phyloP scores from a whole-genome alignment of 1,140 invertebrate genomes.

The Pseudomyrmex concolor region DNA sequence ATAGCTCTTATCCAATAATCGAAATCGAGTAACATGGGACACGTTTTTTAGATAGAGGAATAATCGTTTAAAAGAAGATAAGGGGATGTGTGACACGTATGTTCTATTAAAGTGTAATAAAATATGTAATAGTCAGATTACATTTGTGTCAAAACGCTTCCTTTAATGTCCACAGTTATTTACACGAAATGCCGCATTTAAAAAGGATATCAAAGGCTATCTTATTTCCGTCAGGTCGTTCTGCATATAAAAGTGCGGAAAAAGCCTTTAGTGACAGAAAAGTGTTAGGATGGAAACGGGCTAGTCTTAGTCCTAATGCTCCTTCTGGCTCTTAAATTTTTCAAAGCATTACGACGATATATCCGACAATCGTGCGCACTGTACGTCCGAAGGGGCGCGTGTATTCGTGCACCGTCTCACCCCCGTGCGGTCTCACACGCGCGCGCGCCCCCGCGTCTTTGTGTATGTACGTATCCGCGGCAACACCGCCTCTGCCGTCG shows the following conservation, averaged over 20 bases:
- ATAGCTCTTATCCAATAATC: background rate
- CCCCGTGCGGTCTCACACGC: constrained; percentile 46
- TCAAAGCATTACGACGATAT: constrained; percentile 65
- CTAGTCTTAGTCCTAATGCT: constrained; percentile 15
- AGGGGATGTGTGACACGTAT: no score
- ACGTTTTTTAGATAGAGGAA: no score
- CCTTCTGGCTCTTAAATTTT: constrained; percentile 64
- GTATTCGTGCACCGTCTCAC: constrained; percentile 54
- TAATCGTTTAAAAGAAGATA: no score
- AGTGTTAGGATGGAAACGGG: constrained; percentile 10
- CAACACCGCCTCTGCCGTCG: constrained; percentile 74
- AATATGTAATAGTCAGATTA: background rate
- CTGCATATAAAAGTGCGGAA: constrained; percentile 2
- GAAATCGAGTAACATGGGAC: background rate
- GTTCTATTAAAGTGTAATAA: no score
- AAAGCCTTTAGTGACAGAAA: background rate
- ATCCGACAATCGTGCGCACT: constrained; percentile 66
- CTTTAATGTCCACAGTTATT: constrained; percentile 8
- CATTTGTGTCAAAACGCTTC: background rate
- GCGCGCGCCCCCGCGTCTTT: constrained; percentile 11
- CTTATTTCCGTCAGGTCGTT: background rate
- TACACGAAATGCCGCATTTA: background rate
- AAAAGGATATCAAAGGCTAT: background rate
- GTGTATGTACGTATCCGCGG: constrained; percentile 68
- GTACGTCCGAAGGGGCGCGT: constrained; percentile 35